Conservation (phyloP, 2,797 vertebrate genomes). For the Ceyx erithaca region DNA sequence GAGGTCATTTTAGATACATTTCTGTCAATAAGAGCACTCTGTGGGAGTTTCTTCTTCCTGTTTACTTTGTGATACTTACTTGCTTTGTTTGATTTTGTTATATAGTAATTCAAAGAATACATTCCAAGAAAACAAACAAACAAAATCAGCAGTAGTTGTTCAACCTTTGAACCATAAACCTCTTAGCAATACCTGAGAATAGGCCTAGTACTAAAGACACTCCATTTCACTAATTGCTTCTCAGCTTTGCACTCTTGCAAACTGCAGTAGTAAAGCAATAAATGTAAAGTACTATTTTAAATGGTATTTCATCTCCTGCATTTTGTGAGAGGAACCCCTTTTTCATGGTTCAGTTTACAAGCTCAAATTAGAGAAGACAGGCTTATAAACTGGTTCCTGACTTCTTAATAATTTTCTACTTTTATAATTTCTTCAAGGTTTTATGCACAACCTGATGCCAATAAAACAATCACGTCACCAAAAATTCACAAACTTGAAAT, state of each 20-base stretch:
- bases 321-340: conserved; percentile 34
- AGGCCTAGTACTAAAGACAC: not conserved
- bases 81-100: conserved; percentile 35
- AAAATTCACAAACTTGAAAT: not conserved
- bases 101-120: conserved; percentile 43
- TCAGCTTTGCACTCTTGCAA: not conserved
- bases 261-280: no score
- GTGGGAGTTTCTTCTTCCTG: conserved; percentile 28
- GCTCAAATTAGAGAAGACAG: conserved; percentile 12
- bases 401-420: not conserved
- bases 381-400: conserved; percentile 25
- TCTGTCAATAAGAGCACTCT: not conserved
- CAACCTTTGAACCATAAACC: not conserved
- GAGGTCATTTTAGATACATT: conserved; percentile 10
- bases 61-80: not conserved
- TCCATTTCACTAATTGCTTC: not conserved
- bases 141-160: conserved; percentile 27
- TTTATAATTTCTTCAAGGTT: not conserved
- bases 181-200: not conserved
- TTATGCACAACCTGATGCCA: not conserved
- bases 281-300: conserved; percentile 41
- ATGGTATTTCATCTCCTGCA: conserved; percentile 5
- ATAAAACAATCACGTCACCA: not conserved
- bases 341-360: not conserved
- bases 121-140: conserved; percentile 52